Conservation (phyloP, 1,140 invertebrate species). For the Bombus sylvicola region DNA sequence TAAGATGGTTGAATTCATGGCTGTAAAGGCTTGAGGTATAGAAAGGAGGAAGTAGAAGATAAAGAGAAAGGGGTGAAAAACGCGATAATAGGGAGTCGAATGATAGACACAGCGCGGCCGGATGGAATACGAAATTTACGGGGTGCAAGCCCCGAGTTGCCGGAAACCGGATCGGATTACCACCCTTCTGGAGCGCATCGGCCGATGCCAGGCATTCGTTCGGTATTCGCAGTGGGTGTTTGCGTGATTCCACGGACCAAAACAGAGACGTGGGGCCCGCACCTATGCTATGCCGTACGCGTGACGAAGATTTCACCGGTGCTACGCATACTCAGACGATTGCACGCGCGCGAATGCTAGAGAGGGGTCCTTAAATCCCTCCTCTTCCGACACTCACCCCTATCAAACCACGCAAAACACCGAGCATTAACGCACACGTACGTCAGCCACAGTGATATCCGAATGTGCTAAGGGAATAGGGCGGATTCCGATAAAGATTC, state of each 20-base stretch:
- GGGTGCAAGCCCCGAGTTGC: too few relatives aligned
- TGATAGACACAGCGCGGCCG: constrained; percentile 10
- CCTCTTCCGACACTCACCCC: too few relatives aligned
- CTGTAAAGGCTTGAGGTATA: too few relatives aligned
- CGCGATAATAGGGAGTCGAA: too few relatives aligned
- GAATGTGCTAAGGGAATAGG: constrained; percentile 70
- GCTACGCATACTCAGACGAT: constrained; percentile 36
- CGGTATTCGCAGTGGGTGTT: constrained; percentile 51
- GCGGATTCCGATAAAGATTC: constrained; percentile 34
- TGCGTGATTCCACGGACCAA: constrained; percentile 58
- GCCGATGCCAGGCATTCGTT: constrained; percentile 54
- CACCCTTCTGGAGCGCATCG: constrained; percentile 50
- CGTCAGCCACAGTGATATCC: constrained; percentile 63
- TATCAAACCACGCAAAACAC: constrained; percentile 46
- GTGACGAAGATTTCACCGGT: constrained; percentile 48
- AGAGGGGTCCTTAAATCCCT: constrained; percentile 22
- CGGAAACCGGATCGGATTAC: constrained; percentile 61
- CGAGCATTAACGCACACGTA: constrained; percentile 65
- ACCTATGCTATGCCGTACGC: constrained; percentile 54
- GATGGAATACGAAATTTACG: constrained; percentile 62
- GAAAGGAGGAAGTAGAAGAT: too few relatives aligned
- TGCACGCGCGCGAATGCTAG: neutral
- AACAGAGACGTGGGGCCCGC: constrained; percentile 35
- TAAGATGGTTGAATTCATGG: too few relatives aligned
- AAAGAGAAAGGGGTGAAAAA: too few relatives aligned